These are phyloP conservation scores for Bombus waltoni DNA, from an alignment of 1,140 invertebrate species.

Conservation along the genomic window DNA sequence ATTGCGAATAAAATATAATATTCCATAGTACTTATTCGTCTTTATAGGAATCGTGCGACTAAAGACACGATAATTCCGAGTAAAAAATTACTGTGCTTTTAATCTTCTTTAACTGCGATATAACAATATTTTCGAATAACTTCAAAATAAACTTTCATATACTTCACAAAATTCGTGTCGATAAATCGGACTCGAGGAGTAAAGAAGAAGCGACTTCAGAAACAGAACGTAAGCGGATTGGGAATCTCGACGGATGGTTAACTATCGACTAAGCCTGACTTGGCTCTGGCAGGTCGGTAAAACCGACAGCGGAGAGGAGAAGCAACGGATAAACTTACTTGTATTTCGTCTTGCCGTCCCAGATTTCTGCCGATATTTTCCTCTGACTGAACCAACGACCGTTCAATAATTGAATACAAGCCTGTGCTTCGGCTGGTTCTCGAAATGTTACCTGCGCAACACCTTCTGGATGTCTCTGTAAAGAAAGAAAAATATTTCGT, in stretches of 20 bases:
- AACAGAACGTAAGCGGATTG: not conserved
- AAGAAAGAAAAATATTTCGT: not conserved
- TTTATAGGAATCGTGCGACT: not conserved
- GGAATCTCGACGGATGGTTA: not conserved
- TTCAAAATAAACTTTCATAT: not conserved
- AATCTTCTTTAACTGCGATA: not conserved
- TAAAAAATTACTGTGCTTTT: not conserved
- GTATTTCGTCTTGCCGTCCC: conserved; percentile 98
- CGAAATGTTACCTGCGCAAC: conserved; percentile 96
- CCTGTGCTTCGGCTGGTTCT: conserved; percentile 94
- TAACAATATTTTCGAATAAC: not conserved
- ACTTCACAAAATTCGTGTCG: not conserved
- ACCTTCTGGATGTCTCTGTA: conserved; percentile 95
- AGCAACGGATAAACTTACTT: conserved; percentile 83
- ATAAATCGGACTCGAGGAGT: not conserved
- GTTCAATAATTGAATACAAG: conserved; percentile 94
- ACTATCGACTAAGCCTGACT: not conserved
- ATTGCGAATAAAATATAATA: not conserved
- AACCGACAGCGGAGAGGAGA: conserved; percentile 7
- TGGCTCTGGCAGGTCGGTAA: not conserved
- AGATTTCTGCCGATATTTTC: conserved; percentile 92
- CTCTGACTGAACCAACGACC: conserved; percentile 95
- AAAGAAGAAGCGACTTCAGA: not conserved
- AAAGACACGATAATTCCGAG: not conserved
- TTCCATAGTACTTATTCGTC: not conserved